Evolutionary conservation across 35 echinoderm and acorn worm genomes (phyloP), one percentile per base, ranked within the genome.

Genomic region (Holothuria glaberrima): DNA sequence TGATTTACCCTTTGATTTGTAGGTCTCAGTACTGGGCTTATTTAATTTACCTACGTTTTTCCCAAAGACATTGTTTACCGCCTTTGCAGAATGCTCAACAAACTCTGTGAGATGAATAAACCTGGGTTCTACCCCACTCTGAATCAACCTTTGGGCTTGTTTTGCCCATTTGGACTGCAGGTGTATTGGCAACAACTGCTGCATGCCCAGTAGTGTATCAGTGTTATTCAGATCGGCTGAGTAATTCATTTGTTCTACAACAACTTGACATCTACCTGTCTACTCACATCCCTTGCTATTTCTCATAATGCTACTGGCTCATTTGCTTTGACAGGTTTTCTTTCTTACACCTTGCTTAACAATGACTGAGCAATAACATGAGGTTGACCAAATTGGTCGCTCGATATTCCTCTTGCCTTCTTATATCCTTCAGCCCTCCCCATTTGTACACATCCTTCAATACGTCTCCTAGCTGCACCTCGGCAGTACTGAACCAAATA

Each of bases 281-380:
- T 60, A 44, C 79, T 5, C 75, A 91, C 69, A 24, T 77, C 17
- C 14, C 78, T 36, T 6, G 75, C 75, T 3, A 91, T 35, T 5
- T 91, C 89, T 75, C 89, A 84, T 78, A 91, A 35, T 31, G 50
- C 89, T 25, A n/a, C 48, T 6, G 59, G 77, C 68, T 84, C 89
- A 63, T 91, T 83, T 21, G 89, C 77, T 84, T 70, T 91, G 6
- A 85, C 63, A 16, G 41, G 76, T 20, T 50, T 57, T 30, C 79
- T 22, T 24, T 66, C 65, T 29, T 84, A 22, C 28, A 91, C 78
- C 64, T 91, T 27, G 84, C n/a, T 46, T 3, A 90, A 9, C 5
- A 52, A 45, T 13, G 89, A 27, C 6, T 58, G 14, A 33, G 58
- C 46, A 14, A 90, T 50, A 12, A 64, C 10, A 61, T 79, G 59